Conservation (phyloP, 2,797 vertebrate species). For the Phalanger gymnotis region DNA sequence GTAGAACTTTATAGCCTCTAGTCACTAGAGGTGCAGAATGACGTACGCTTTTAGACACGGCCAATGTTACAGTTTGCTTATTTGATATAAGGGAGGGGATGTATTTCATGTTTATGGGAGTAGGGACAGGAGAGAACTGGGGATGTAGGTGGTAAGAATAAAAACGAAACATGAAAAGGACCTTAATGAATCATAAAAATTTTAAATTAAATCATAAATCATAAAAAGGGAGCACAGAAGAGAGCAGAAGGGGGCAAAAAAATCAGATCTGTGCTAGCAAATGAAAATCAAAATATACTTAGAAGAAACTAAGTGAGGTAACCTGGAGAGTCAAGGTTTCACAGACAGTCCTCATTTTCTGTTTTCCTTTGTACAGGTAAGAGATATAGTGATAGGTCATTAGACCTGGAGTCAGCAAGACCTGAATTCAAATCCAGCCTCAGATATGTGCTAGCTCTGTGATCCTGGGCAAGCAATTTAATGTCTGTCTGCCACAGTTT, state of each 20-base stretch:
- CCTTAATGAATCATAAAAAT: neutral
- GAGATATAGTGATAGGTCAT: neutral
- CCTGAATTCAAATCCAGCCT: neutral
- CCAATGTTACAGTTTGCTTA: neutral
- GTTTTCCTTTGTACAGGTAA: neutral
- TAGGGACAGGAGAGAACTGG: neutral
- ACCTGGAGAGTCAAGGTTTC: neutral
- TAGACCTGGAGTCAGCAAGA: neutral
- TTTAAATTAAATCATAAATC: neutral
- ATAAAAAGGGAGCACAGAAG: neutral
- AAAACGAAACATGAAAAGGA: neutral
- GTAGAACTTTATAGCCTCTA: no score
- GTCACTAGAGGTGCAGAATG: neutral
- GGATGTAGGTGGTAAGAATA: neutral
- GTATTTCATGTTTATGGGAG: neutral
- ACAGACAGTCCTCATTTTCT: neutral
- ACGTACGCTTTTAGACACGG: neutral
- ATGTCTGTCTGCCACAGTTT: neutral
- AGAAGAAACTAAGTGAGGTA: neutral
- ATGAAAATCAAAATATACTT: neutral
- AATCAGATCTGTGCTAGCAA: neutral
- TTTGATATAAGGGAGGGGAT: neutral
- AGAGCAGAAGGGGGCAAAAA: neutral
- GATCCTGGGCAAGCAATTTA: neutral
- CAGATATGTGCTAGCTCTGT: neutral